Evolutionary conservation across 1,140 invertebrate species (phyloP).

Genomic region (Chionoecetes opilio): DNA sequence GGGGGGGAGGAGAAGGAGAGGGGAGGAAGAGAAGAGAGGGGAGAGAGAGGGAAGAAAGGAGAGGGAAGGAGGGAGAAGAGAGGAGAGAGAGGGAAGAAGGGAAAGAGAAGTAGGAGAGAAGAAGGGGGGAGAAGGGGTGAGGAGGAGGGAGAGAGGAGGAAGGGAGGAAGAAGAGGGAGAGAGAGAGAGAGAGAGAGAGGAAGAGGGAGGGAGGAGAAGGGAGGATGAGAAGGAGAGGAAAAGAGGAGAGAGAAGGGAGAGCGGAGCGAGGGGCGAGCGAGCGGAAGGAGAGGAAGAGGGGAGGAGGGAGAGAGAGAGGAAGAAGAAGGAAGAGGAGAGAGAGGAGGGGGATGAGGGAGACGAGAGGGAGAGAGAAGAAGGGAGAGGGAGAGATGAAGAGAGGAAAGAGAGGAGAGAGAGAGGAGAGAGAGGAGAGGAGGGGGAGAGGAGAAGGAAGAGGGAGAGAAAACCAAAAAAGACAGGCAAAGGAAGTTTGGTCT

Average conservation of each 20-base stretch:
- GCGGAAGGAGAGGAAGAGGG: background rate
- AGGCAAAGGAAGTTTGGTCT: too few species aligned
- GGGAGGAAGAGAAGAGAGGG: background rate
- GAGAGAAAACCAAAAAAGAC: too few species aligned
- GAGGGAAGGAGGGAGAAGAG: background rate
- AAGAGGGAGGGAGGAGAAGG: background rate
- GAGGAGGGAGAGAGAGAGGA: background rate
- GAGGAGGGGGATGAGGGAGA: background rate
- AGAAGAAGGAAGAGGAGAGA: background rate
- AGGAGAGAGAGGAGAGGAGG: background rate
- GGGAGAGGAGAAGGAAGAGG: background rate
- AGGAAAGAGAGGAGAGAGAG: background rate
- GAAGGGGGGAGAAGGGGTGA: too few species aligned
- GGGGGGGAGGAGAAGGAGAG: background rate
- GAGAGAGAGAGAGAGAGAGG: background rate
- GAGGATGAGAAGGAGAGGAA: background rate
- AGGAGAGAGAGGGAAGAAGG: too few species aligned
- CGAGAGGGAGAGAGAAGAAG: background rate
- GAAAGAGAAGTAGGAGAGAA: too few species aligned
- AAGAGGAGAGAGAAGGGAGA: background rate
- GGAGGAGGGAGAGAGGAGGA: too few species aligned
- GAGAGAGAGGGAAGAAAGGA: background rate
- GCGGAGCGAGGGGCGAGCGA: too few species aligned
- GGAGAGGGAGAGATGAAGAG: background rate
- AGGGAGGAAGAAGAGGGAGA: background rate